Evolutionary conservation across 2,888 invertebrate genomes (phyloP), one percentile per base, ranked within the genome.

Genomic region (Temnothorax unifasciatus): DNA sequence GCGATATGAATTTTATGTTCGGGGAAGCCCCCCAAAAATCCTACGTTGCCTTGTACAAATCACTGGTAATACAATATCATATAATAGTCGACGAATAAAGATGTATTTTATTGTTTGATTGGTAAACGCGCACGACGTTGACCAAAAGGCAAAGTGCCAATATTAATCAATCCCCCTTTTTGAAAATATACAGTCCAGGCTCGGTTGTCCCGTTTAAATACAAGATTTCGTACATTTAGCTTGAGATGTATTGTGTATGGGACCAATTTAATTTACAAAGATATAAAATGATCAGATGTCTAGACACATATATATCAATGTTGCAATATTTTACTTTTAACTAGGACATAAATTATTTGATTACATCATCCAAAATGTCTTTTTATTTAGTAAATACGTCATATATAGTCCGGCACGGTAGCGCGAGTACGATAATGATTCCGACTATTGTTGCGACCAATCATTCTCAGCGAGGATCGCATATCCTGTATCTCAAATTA

Each of bases 11-110:
- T 71, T 79, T 25, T 44, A 57, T 71, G 57, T 50, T 59, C 59
- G 73, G 34, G 8, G 74, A 79, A 79, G 47, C 79, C 73, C 73
- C 73, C 59, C 57, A 73, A 57, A 73, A 79, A 71, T 73, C 13
- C 47, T 21, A 11, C 44, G 34, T 71, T 71, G 57, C 79, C 71
- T 79, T 73, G 44, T 69, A 21, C 21, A 77, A 77, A 71, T 71
- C 77, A 71, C 11, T 29, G 73, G 74, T 59, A 79, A 79, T 44
- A 69, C n/a, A n/a, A 77, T 57, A 73, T 79, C 57, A 11, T 71
- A 57, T 71, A 69, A 79, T 73, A 59, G 29, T 59, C 73, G 34
- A 79, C 44, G 29, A 29, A 41, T 29, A 71, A 71, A 57, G 34
- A 73, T 2, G 15, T 4, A 63, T 38, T 29, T 57, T 47, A 68